Evolutionary conservation across 2,888 invertebrate genomes (phyloP), one percentile per base, ranked within the genome.

Genomic region (Geophilus truncorum): DNA sequence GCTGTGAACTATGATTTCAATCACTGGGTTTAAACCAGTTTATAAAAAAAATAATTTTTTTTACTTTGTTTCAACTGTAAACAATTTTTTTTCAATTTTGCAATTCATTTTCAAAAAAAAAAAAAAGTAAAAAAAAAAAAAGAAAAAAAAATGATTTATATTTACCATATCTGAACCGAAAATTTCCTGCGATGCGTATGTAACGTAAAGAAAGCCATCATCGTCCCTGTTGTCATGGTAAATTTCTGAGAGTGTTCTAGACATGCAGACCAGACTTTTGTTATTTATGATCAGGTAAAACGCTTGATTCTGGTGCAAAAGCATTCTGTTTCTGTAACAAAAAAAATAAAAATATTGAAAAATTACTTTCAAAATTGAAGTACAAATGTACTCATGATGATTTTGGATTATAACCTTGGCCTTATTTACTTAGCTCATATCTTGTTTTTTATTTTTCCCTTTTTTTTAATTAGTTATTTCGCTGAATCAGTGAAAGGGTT

Each of bases 101-200:
- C 18, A 18, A 18, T 70, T 3, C n/a, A n/a, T n/a, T 70, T 10
- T 75, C 15, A 21, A 30, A 75, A 21, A n/a, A 30, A 15, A 21
- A 75, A 32, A 75, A 28, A 21, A 23, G 6, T 15, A 18, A 45
- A n/a, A 12, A 40, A 40, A 9, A 77, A 30, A 23, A n/a, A n/a
- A n/a, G n/a, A n/a, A n/a, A n/a, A n/a, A n/a, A n/a, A n/a, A n/a
- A n/a, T n/a, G n/a, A 32, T 32, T 10, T 2, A 23, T 28, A 36
- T 40, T 78, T 78, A 78, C 78, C 78, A 36, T 12, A 23, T 45
- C 28, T 28, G 80, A 80, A 12, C 95, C 95, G 86, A 95, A 96
- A 84, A 93, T 93, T 89, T 95, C 95, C 88, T 95, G 95, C 28
- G 94, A 94, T 0, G 95, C 94, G 86, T 95, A 96, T 0, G 94